These are phyloP conservation scores for Nephrotoma appendiculata DNA, from an alignment of 2,888 invertebrate species.

Conservation along the genomic window DNA sequence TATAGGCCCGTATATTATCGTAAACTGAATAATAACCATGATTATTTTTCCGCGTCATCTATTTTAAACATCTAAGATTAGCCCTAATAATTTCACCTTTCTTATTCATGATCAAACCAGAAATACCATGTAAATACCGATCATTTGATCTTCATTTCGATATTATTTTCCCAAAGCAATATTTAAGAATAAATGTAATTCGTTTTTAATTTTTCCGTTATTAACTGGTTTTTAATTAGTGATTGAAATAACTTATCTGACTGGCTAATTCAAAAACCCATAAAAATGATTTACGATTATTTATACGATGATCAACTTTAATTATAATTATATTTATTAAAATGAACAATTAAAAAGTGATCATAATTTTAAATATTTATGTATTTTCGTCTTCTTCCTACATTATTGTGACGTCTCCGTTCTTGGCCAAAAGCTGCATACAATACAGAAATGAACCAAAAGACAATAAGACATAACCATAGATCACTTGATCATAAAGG, in stretches of 20 bases:
- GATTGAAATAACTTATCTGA: not conserved
- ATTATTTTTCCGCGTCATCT: not conserved
- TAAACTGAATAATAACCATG: not conserved
- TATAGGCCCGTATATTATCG: not conserved
- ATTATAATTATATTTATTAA: not conserved
- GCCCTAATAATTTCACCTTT: not conserved
- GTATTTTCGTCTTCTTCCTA: not conserved
- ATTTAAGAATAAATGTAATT: not conserved
- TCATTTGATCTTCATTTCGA: not conserved
- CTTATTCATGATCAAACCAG: not conserved
- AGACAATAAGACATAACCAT: not conserved
- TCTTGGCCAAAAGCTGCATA: not conserved
- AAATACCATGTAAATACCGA: not conserved
- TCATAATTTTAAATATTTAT: not conserved
- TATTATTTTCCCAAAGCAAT: not conserved
- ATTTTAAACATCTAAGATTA: not conserved
- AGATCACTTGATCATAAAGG: not conserved
- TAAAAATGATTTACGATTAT: not conserved
- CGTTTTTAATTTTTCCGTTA: not conserved
- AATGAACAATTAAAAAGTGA: not conserved
- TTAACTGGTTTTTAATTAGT: not conserved
- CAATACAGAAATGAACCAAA: not conserved
- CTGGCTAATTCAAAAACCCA: not conserved
- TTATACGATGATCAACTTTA: not conserved
- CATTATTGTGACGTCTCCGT: not conserved